Base-by-base conservation (phyloP, 2,888 invertebrate species). In the Zeuzera pyrina region DNA sequence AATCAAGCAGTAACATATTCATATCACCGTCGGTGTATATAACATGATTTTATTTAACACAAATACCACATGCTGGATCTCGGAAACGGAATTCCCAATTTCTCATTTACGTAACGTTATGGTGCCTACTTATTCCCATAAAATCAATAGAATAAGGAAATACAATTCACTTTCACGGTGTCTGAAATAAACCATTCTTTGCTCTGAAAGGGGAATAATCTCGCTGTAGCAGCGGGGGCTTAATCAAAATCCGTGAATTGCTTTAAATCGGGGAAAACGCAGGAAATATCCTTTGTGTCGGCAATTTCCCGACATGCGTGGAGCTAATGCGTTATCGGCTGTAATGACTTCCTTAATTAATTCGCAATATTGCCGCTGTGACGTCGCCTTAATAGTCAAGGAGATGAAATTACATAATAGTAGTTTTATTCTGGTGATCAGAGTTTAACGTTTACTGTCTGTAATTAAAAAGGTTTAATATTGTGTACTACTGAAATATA, bases 261-360 rank as follows among this genome's bases (percentile, higher is more conserved):
- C 79, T 83, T 81, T 83, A 83, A 81, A 83, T 79, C 79, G 70
- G 69, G 74, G 78, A 81, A 83, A 81, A 79, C 78, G 78, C 74
- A 77, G 83, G 83, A 79, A 77, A 81, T 77, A 77, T 74, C 76
- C 69, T 76, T 81, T 83, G 83, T 79, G 77, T 53, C 60, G 73
- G 67, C 71, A 77, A 79, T 81, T 83, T 81, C 73, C 77, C 69
- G 57, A 62, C 74, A 66, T 74, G 78, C 78, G 79, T 77, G 74
- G 57, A 63, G 66, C 68, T 76, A 76, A 78, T 78, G 67, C 68
- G 73, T 68, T 74, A 78, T 81, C 77, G 77, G 66, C 56, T 65
- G 77, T 81, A 81, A 83, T 81, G 72, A 81, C 81, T 83, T 81
- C 83, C 79, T 78, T 79, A 79, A 81, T 81, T 81, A 83, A 83